Evolutionary conservation across 2,113 vertebrate genomes (phyloP), one percentile per base, ranked within the genome.

Genomic region (Prochilodus magdalenae): DNA sequence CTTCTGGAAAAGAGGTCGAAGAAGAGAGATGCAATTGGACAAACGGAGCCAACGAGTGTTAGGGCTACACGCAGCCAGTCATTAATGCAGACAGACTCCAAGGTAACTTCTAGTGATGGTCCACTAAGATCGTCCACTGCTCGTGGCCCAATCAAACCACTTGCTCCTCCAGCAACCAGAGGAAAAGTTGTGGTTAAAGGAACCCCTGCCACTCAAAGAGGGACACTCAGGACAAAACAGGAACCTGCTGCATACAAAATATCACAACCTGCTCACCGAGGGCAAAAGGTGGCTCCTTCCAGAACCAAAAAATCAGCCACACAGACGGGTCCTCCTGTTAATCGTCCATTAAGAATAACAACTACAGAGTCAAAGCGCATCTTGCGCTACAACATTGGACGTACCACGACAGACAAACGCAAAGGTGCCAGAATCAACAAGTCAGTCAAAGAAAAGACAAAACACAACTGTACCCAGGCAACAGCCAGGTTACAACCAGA

Each of bases 61-160:
- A 74, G 91, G 84, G 91, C 90, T 83, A 93, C 92, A 89, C 84
- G 92, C 57, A 94, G 91, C 70, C 88, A 90, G 1, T 88, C 91
- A 83, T 44, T 90, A 75, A 88, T 92, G 77, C 83, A 82, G 36
- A 51, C 80, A 5, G 80, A 75, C 1, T 86, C 85, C n/a, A 77
- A 71, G 3, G 30, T 3, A 24, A 26, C 29, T 40, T 5, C 0
- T 26, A 65, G 26, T 0, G 59, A 70, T 22, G 44, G 55, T 59
- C 24, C 70, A 0, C 71, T 86, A n/a, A 75, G 78, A 83, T 59
- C 40, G 8, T 8, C 63, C 51, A 51, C 69, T 67, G 22, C 71
- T 13, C 70, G 33, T 14, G 73, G 66, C 47, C 62, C 71, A 65
- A 67, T 57, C 53, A 81, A 90, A 91, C 15, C 88, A 90, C 65